Conservation (phyloP, 2,888 invertebrate genomes). For the Oscheius sp. region DNA sequence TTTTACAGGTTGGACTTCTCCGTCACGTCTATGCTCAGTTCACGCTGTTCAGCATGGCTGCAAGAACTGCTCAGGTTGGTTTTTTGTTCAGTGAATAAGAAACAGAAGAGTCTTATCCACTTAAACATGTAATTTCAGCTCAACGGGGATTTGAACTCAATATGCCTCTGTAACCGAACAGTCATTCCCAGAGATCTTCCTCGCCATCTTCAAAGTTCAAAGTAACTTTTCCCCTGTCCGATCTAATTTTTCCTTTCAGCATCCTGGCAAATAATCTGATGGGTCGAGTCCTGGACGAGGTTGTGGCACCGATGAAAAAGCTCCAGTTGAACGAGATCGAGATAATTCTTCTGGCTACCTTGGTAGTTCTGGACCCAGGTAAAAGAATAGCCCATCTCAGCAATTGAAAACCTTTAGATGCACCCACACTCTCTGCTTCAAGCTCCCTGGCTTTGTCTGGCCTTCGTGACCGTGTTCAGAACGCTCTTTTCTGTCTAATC, state of each 20-base stretch:
- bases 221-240: conserved; percentile 43
- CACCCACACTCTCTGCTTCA: conserved; percentile 43
- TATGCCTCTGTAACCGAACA: conserved; percentile 66
- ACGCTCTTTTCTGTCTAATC: conserved; percentile 63
- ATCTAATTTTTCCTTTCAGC: conserved; percentile 41
- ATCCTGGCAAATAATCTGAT: conserved; percentile 68
- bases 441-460: conserved; percentile 51
- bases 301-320: conserved; percentile 64
- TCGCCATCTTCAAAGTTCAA: conserved; percentile 64
- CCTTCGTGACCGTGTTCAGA: conserved; percentile 66
- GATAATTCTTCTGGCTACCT: conserved; percentile 62
- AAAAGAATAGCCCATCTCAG: not conserved
- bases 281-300: conserved; percentile 66
- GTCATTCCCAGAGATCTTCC: conserved; percentile 62
- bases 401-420: conserved; percentile 37
- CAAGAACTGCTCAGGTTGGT: conserved; percentile 46
- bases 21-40: conserved; percentile 49
- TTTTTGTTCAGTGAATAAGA: not conserved
- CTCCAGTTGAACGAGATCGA: conserved; percentile 60
- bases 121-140: conserved; percentile 1
- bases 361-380: conserved; percentile 69
- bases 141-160: conserved; percentile 17
- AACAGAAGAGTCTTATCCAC: not conserved
- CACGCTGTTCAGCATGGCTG: conserved; percentile 50
- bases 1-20: conserved; percentile 28